These are phyloP conservation scores for Chalcosyrphus nemorum DNA, from an alignment of 2,888 invertebrate genomes.

Conservation along the genomic window DNA sequence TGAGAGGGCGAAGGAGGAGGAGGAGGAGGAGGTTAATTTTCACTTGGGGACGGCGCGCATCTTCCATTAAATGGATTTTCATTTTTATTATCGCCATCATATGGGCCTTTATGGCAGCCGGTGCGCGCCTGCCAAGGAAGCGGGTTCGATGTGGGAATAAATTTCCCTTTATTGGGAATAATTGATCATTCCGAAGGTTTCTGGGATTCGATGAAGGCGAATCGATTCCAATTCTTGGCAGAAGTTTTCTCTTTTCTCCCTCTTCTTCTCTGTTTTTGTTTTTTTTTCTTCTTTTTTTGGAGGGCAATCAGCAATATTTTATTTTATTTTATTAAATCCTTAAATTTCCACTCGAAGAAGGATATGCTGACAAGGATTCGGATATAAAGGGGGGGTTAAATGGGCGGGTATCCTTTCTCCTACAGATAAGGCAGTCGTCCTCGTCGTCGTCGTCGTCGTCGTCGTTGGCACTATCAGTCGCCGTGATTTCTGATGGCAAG, in stretches of 20 bases:
- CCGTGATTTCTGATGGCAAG: conserved; percentile 63
- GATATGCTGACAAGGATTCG: conserved; percentile 68
- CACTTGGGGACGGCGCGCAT: conserved; percentile 63
- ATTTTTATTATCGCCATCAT: conserved; percentile 72
- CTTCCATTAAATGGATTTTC: conserved; percentile 71
- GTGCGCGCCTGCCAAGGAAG: conserved; percentile 50
- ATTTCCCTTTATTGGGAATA: conserved; percentile 72
- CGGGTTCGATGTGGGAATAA: conserved; percentile 66
- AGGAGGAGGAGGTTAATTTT: conserved; percentile 57
- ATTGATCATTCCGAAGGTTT: conserved; percentile 71
- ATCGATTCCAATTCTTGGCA: conserved; percentile 58
- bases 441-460: conserved; percentile 36
- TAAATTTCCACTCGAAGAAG: conserved; percentile 65
- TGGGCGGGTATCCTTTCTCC: conserved; percentile 36
- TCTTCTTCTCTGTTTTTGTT: not conserved
- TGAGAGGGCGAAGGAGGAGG: not conserved
- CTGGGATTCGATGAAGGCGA: conserved; percentile 36
- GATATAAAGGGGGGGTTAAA: not conserved
- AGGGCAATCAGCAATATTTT: conserved; percentile 71
- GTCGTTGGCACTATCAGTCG: conserved; percentile 69
- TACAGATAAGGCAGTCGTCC: conserved; percentile 56
- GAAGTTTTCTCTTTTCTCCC: conserved; percentile 19
- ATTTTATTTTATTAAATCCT: conserved; percentile 73
- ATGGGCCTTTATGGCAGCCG: conserved; percentile 69
- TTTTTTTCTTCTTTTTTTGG: no score